Evolutionary conservation across 1,140 invertebrate species (phyloP).

Genomic region (Dufourea novaeangliae): DNA sequence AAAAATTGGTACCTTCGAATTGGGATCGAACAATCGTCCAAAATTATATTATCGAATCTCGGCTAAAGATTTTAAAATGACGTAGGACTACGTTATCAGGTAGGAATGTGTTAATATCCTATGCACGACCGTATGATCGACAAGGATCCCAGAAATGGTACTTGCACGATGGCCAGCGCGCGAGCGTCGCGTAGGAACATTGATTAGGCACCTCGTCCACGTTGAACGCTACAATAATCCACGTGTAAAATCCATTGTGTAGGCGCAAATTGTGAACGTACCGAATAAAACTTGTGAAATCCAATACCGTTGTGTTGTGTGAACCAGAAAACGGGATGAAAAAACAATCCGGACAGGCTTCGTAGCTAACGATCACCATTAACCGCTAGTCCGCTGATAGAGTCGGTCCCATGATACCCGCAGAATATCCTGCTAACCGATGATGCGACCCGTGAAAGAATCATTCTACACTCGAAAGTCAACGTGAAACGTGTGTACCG

Average conservation of each 20-base stretch:
- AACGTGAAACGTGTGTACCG: too few relatives aligned
- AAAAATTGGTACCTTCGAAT: too few relatives aligned
- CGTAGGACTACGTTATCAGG: too few relatives aligned
- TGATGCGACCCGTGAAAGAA: too few relatives aligned
- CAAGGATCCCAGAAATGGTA: constrained; percentile 7
- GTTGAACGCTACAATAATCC: constrained; percentile 31
- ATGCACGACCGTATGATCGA: background rate
- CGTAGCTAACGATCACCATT: constrained; percentile 36
- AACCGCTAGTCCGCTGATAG: constrained; percentile 28
- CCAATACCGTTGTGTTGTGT: constrained; percentile 38
- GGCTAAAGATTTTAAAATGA: too few relatives aligned
- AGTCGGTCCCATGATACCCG: too few relatives aligned
- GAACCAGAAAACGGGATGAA: background rate
- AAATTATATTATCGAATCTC: too few relatives aligned
- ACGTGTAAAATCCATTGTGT: constrained; percentile 37
- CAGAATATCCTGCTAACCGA: too few relatives aligned
- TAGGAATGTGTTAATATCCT: background rate
- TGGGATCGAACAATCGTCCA: too few relatives aligned
- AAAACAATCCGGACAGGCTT: constrained; percentile 45
- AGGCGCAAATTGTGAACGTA: constrained; percentile 40
- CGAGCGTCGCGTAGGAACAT: constrained; percentile 1
- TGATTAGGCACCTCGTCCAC: constrained; percentile 27
- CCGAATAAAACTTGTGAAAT: constrained; percentile 34
- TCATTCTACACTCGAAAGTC: too few relatives aligned
- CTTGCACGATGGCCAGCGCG: background rate